Conservation (phyloP, 2,797 vertebrate genomes). For the Hirundo rustica region DNA sequence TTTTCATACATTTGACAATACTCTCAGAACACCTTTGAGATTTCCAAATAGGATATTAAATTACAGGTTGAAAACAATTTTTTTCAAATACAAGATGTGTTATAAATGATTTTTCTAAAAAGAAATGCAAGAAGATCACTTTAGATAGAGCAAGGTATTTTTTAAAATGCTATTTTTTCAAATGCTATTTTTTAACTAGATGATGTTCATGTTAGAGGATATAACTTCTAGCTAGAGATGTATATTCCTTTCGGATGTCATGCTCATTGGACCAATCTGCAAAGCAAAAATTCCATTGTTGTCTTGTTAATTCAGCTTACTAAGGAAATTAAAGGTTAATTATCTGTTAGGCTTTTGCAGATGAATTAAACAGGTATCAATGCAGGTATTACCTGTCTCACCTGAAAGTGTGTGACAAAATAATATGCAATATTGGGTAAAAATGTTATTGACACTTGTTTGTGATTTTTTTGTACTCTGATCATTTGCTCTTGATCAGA, state of each 20-base stretch:
- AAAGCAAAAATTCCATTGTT: constrained; percentile 16
- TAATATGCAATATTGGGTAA: neutral
- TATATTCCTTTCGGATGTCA: neutral
- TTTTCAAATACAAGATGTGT: neutral
- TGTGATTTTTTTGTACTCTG: neutral
- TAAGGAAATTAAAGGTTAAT: neutral
- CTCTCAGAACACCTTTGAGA: neutral
- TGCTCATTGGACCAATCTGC: neutral
- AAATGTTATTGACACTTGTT: neutral
- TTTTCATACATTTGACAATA: neutral
- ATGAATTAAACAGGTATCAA: neutral
- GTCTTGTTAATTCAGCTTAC: neutral
- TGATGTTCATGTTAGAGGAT: neutral
- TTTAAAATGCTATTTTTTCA: neutral
- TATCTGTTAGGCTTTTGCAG: neutral
- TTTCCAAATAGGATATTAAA: neutral
- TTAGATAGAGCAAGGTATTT: neutral
- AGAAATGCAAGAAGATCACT: neutral
- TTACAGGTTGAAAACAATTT: neutral
- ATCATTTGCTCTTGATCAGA: neutral
- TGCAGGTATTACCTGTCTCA: neutral
- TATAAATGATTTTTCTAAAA: neutral
- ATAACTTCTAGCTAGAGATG: neutral
- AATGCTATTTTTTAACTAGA: neutral
- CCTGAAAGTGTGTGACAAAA: neutral